These are phyloP conservation scores for Sinocyclocheilus maitianheensis DNA, from an alignment of 2,113 vertebrate species.

Conservation along the genomic window DNA sequence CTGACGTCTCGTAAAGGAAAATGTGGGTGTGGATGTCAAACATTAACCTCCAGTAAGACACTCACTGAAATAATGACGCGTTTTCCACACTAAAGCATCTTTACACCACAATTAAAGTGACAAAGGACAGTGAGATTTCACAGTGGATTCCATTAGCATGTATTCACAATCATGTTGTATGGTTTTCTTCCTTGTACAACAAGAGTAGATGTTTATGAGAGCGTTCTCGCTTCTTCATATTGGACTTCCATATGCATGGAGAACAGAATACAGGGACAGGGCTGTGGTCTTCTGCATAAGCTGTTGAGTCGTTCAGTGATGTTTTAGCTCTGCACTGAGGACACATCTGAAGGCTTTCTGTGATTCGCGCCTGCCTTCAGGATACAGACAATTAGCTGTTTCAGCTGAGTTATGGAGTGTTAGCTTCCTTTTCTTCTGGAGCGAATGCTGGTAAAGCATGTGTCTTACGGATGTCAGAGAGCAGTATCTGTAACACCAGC, in stretches of 20 bases:
- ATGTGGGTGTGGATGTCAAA: conserved; percentile 65
- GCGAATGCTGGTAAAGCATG: neutral
- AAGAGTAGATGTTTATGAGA: neutral
- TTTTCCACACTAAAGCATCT: neutral
- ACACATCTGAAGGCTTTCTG: conserved; percentile 42
- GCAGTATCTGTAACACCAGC: neutral
- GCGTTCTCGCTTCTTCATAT: neutral
- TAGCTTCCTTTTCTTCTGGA: conserved; percentile 15
- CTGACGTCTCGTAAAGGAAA: conserved; percentile 62
- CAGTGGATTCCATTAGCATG: neutral
- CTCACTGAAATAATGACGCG: neutral
- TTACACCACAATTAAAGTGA: neutral
- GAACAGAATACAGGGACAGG: neutral
- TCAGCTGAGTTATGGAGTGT: conserved; percentile 38
- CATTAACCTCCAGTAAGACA: conserved; percentile 64
- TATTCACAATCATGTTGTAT: neutral
- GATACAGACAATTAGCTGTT: conserved; percentile 22
- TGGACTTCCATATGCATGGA: neutral
- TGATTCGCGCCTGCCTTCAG: conserved; percentile 28
- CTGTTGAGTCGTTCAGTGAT: too few species aligned
- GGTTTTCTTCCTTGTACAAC: neutral
- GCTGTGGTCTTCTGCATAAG: too few species aligned
- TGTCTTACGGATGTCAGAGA: neutral
- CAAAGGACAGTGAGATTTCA: neutral
- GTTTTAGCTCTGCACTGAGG: neutral